A percentile compares a stretch with the other conserved stretches of the same genome.
Conservation (phyloP, 2,113 vertebrate genomes). For the Hemiscyllium ocellatum region DNA sequence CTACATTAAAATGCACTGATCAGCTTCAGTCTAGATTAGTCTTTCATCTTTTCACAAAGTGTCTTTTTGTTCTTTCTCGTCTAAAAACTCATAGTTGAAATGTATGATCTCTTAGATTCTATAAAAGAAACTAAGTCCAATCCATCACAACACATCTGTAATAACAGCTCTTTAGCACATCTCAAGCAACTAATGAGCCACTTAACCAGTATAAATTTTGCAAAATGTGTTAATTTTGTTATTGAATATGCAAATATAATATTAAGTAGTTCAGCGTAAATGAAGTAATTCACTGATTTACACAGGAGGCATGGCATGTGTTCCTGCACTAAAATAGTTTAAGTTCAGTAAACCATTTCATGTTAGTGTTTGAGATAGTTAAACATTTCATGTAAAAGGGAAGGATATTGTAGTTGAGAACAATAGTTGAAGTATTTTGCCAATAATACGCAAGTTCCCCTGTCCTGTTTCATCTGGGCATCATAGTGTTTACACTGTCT, state of each 20-base stretch:
- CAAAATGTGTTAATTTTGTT: background rate
- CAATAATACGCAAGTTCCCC: background rate
- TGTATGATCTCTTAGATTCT: background rate
- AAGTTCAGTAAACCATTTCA: background rate
- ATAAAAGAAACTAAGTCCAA: background rate
- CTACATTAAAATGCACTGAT: background rate
- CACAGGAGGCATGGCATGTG: background rate
- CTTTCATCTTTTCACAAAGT: background rate
- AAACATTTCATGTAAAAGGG: background rate
- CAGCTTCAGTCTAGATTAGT: background rate
- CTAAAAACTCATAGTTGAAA: background rate
- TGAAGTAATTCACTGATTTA: background rate
- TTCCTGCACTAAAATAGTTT: background rate
- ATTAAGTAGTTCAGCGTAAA: background rate
- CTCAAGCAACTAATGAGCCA: background rate
- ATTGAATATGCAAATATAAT: background rate
- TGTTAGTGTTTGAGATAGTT: background rate
- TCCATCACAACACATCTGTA: background rate
- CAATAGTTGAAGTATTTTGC: background rate
- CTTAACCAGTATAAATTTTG: background rate
- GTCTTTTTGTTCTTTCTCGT: background rate
- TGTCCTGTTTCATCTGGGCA: background rate
- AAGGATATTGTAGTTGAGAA: background rate
- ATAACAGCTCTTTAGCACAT: background rate
- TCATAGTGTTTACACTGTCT: too few species aligned